Base-by-base conservation (phyloP, 2,797 vertebrate species). In the Tiaroga cobitis region DNA sequence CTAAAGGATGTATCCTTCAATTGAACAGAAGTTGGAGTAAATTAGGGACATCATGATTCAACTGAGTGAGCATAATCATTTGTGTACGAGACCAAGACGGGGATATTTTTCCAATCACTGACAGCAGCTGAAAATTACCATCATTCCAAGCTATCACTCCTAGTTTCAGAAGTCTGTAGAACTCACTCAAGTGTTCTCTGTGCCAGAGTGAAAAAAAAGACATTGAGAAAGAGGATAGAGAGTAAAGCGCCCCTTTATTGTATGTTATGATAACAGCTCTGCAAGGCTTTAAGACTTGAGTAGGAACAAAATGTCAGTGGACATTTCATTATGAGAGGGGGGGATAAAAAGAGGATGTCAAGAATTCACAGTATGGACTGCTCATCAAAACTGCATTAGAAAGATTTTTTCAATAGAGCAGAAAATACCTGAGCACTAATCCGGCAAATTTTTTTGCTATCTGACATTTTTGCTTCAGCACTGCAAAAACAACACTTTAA, bases 81-180 rank as follows among this genome's bases (percentile, higher is more conserved):
- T 69, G 82, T 69, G 86, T 80, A 87, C n/a, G 39, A 87, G 77
- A 74, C 51, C 43, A 81, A 41, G 74, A 72, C 16, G 10, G 63
- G 32, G 59, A 81, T 63, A 77, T 81, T 81, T 87, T 76, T 61
- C 72, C 82, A 87, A 85, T 87, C 73, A 81, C 63, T 34, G 51
- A 70, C 24, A 2, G 51, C 8, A 2, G 54, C 43, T 70, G 61
- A 76, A 87, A 69, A 73, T 81, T 63, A 81, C 77, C 39, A 80
- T 80, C 41, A 80, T 80, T 65, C 46, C 24, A 75, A 84, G 70
- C 59, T 1, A 76, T 84, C 61, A 46, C 51, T 76, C 8, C 49
- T 29, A 81, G 70, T 81, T 61, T 76, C 26, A 39, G 77, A 74
- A 76, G 61, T 51, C 39, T 77, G 19, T 39, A 32, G 61, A 54